Conservation (phyloP, 2,888 invertebrate species). For the Orthosia incerta region DNA sequence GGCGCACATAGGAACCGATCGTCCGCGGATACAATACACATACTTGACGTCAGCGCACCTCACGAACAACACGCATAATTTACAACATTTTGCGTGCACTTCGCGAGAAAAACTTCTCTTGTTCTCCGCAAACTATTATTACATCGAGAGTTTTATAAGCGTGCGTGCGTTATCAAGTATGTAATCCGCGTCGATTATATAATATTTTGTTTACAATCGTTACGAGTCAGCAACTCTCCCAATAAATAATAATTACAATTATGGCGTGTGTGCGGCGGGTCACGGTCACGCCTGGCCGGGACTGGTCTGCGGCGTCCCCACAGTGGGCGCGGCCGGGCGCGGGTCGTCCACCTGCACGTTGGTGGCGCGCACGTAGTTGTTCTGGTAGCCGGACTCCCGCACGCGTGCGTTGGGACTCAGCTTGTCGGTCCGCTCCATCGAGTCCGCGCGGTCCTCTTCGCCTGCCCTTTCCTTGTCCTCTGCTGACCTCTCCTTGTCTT, state of each 20-base stretch:
- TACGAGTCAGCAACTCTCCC: constrained; percentile 53
- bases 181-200: constrained; percentile 39
- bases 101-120: background rate
- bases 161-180: constrained; percentile 22
- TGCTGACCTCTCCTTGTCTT: constrained; percentile 65
- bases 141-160: background rate
- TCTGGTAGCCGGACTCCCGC: constrained; percentile 80
- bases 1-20: constrained; percentile 34
- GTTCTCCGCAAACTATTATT: background rate
- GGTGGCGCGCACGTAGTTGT: constrained; percentile 81
- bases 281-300: constrained; percentile 61
- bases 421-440: constrained; percentile 70
- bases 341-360: constrained; percentile 83
- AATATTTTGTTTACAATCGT: constrained; percentile 48
- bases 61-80: background rate
- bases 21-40: constrained; percentile 5
- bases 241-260: constrained; percentile 84
- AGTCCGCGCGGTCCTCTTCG: constrained; percentile 67
- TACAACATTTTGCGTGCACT: background rate
- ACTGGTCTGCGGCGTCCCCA: constrained; percentile 67
- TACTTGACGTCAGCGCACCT: constrained; percentile 2
- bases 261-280: constrained; percentile 79
- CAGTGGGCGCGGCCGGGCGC: constrained; percentile 59
- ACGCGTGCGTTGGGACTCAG: constrained; percentile 82
- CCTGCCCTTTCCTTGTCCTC: constrained; percentile 69